A percentile compares a stretch with the other conserved stretches of the same genome.
phyloP scores from a whole-genome alignment of 2,797 vertebrate species.

The Alosa sapidissima region DNA sequence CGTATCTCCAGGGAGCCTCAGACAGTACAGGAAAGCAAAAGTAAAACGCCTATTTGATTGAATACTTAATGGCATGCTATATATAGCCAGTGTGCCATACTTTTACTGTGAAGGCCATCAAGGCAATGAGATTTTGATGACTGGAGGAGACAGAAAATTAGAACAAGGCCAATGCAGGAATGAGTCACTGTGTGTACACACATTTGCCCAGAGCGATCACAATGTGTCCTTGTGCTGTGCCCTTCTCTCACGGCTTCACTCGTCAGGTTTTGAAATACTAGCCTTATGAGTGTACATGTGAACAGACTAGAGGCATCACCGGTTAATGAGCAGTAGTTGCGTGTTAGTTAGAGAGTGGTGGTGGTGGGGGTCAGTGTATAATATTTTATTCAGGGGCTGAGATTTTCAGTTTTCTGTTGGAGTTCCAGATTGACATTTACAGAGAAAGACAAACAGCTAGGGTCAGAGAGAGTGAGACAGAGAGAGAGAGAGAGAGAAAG shows the following conservation, averaged over 20 bases:
- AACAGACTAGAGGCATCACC: background rate
- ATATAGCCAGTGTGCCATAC: constrained; percentile 1
- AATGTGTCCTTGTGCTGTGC: background rate
- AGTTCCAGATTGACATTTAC: background rate
- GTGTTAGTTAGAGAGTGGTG: background rate
- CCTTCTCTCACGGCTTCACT: background rate
- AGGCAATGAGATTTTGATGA: constrained; percentile 13
- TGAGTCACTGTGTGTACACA: background rate
- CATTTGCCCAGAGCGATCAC: background rate
- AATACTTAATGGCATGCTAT: background rate
- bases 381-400: background rate
- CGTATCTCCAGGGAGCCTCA: background rate
- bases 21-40: background rate
- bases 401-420: background rate
- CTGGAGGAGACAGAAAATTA: background rate
- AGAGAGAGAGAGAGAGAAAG: background rate
- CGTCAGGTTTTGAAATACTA: background rate
- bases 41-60: background rate
- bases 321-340: background rate
- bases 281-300: background rate
- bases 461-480: background rate
- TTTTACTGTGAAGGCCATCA: constrained; percentile 1
- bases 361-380: background rate
- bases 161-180: background rate
- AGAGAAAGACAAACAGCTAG: background rate